Conservation (phyloP, 2,797 vertebrate genomes). For the Enteromius trimaculatus region DNA sequence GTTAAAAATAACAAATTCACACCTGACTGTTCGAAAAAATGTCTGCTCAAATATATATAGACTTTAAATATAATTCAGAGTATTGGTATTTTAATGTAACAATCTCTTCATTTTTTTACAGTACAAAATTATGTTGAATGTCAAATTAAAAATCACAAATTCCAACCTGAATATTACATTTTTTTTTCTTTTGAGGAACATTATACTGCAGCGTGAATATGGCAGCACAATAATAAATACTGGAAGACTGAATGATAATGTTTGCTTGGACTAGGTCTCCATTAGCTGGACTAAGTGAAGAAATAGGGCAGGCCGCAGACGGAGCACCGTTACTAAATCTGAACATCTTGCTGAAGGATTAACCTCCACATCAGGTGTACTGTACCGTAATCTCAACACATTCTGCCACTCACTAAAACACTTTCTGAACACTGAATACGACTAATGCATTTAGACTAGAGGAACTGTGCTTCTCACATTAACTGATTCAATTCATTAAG, state of each 20-base stretch:
- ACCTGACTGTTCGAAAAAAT: too few relatives aligned
- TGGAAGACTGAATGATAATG: neutral
- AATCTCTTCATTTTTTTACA: too few relatives aligned
- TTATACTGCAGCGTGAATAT: neutral
- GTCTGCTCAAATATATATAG: too few relatives aligned
- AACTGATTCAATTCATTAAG: neutral
- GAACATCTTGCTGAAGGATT: constrained; percentile 30
- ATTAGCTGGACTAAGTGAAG: constrained; percentile 16
- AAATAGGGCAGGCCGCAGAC: constrained; percentile 25
- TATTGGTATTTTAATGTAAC: too few relatives aligned
- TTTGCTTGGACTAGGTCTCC: neutral
- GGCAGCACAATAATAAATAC: neutral
- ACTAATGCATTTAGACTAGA: neutral
- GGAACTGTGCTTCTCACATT: too few relatives aligned
- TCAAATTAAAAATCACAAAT: too few relatives aligned
- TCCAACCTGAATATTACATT: too few relatives aligned
- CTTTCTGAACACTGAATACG: neutral
- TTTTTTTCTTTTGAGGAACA: too few relatives aligned
- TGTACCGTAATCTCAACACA: constrained; percentile 23
- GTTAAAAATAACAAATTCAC: too few relatives aligned
- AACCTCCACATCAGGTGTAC: constrained; percentile 29
- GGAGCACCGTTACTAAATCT: neutral
- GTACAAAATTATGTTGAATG: too few relatives aligned
- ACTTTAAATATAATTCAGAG: too few relatives aligned
- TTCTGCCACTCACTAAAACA: neutral